Evolutionary conservation across 2,888 invertebrate genomes (phyloP), one percentile per base, ranked within the genome.

Genomic region (Caenorhabditis drosophilae): DNA sequence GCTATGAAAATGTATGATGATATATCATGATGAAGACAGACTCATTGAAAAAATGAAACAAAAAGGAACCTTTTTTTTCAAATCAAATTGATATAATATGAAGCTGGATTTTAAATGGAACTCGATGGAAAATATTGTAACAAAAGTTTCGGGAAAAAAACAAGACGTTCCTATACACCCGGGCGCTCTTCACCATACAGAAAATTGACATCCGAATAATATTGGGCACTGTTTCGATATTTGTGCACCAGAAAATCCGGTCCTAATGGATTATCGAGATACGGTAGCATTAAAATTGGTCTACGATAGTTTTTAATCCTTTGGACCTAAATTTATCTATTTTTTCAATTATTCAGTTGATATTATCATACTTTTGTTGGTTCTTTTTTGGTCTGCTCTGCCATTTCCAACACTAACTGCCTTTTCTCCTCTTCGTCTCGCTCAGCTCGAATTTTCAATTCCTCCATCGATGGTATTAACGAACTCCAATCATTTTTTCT

Each of bases 201-300:
- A 34, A 70, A 72, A 47, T 75, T 72, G 54, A 72, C 71, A 46
- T 75, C 73, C 20, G 75, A 70, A 55, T 73, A 75, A 67, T 67
- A 75, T 48, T 71, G 73, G 25, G 51, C 38, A 40, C 60, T 52
- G 26, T 69, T 64, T 1, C 63, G 73, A 56, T 75, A 75, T 20
- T 67, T 66, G 56, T 73, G 71, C 26, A 59, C 53, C 36, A 78
- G 22, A 46, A 78, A 78, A 63, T 78, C 78, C 11, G 78, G 78
- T 18, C 59, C 52, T 6, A 63, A 40, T 41, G 60, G 66, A 26
- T 63, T 61, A 36, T 75, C 76, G 26, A 77, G 59, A 41, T 76
- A 76, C 2, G 78, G 78, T 34, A 78, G 44, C 20, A 73, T 66
- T 27, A 76, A 34, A n/a, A 78, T 61, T 6, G 67, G 57, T 1